phyloP scores from a whole-genome alignment of 2,888 invertebrate species.

The Ectemnius lituratus region DNA sequence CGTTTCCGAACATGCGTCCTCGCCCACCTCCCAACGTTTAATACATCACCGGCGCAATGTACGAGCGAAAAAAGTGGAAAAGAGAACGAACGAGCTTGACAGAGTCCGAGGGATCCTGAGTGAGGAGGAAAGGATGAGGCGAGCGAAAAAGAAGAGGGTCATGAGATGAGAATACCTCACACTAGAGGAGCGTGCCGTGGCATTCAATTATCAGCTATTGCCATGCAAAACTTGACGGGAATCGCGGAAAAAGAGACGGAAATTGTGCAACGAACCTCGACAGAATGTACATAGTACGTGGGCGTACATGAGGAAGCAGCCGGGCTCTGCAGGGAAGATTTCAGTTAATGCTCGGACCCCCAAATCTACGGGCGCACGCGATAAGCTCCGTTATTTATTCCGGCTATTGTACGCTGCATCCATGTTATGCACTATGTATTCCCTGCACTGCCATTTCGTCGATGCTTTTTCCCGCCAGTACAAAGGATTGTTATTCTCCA shows the following conservation, averaged over 20 bases:
- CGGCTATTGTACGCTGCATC: not conserved
- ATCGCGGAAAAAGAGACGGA: not conserved
- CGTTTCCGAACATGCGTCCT: conserved; percentile 4
- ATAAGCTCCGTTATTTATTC: conserved; percentile 26
- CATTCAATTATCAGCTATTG: conserved; percentile 42
- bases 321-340: not conserved
- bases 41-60: conserved; percentile 4
- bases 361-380: conserved; percentile 15
- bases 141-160: too few species aligned
- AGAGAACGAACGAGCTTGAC: too few species aligned
- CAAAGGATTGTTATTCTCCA: too few species aligned
- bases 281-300: not conserved
- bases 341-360: conserved; percentile 1
- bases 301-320: not conserved
- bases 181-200: conserved; percentile 17
- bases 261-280: too few species aligned
- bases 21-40: not conserved
- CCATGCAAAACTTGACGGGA: conserved; percentile 26
- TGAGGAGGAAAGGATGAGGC: too few species aligned
- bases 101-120: too few species aligned
- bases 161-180: too few species aligned
- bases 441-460: too few species aligned
- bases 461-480: too few species aligned
- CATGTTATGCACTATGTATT: not conserved
- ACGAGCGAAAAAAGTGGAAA: not conserved